These are phyloP conservation scores for Melanophora roralis DNA, from an alignment of 2,888 invertebrate genomes.

Conservation along the genomic window DNA sequence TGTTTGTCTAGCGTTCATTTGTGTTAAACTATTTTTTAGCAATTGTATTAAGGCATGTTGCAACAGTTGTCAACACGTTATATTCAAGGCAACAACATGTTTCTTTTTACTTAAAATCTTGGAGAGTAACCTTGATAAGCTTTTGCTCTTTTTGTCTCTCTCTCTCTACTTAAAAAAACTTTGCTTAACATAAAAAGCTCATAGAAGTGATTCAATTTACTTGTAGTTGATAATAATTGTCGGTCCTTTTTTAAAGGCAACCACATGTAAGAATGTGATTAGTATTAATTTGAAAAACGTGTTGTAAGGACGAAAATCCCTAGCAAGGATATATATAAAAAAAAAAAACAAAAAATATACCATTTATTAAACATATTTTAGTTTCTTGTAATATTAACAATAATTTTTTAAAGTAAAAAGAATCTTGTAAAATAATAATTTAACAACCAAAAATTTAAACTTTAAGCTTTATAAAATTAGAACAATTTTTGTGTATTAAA, in stretches of 20 bases:
- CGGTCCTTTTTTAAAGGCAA: slow-evolving; percentile 35
- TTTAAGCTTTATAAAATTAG: background rate
- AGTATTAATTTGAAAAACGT: slow-evolving; percentile 48
- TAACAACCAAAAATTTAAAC: background rate
- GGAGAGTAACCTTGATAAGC: slow-evolving; percentile 62
- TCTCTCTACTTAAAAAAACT: background rate
- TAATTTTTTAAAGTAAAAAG: background rate
- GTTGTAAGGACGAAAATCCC: slow-evolving; percentile 10
- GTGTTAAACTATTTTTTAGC: no score
- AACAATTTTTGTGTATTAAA: background rate
- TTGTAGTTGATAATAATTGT: background rate
- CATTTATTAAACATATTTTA: background rate
- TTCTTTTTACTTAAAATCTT: slow-evolving; percentile 35
- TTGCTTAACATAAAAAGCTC: slow-evolving; percentile 37
- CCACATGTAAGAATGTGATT: slow-evolving; percentile 38
- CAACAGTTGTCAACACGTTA: slow-evolving; percentile 62
- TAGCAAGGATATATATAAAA: background rate
- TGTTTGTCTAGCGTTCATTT: no score
- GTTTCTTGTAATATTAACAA: no score
- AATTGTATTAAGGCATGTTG: slow-evolving; percentile 36
- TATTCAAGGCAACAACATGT: slow-evolving; percentile 51
- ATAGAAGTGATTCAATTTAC: slow-evolving; percentile 27
- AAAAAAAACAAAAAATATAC: background rate
- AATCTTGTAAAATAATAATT: background rate
- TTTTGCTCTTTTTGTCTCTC: slow-evolving; percentile 5